Conservation (phyloP, 2,888 invertebrate genomes). For the Conops quadrifasciatus region DNA sequence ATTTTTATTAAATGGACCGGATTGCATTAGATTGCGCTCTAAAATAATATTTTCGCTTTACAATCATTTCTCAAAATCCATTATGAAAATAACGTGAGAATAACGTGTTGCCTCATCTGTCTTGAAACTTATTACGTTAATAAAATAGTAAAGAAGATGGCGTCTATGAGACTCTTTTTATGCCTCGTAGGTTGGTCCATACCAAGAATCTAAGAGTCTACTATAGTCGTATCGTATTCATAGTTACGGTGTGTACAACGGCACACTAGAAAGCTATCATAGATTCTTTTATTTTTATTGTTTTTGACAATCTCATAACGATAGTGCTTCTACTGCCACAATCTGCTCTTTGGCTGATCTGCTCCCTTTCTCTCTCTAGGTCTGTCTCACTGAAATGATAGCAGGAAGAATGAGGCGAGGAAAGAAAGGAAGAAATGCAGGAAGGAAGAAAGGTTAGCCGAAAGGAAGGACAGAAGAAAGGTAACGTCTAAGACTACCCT, state of each 20-base stretch:
- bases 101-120: constrained; percentile 49
- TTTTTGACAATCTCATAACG: neutral
- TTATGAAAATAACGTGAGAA: constrained; percentile 8
- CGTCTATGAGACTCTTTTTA: constrained; percentile 32
- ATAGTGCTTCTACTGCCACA: neutral
- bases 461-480: constrained; percentile 4
- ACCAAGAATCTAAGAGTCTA: constrained; percentile 15
- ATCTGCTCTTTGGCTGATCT: neutral
- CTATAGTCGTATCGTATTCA: constrained; percentile 35
- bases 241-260: constrained; percentile 3
- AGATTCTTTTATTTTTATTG: neutral
- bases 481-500: constrained; percentile 54
- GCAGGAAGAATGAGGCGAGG: too few relatives aligned
- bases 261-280: neutral
- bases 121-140: constrained; percentile 52
- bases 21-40: too few relatives aligned
- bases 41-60: too few relatives aligned
- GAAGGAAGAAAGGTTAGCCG: neutral
- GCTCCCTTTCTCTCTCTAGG: too few relatives aligned
- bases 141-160: constrained; percentile 55
- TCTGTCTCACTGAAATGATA: too few relatives aligned
- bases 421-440: too few relatives aligned
- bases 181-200: neutral
- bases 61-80: too few relatives aligned
- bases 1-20: too few relatives aligned